phyloP scores from a whole-genome alignment of 2,797 vertebrate species.

The Esox masquinongy region DNA sequence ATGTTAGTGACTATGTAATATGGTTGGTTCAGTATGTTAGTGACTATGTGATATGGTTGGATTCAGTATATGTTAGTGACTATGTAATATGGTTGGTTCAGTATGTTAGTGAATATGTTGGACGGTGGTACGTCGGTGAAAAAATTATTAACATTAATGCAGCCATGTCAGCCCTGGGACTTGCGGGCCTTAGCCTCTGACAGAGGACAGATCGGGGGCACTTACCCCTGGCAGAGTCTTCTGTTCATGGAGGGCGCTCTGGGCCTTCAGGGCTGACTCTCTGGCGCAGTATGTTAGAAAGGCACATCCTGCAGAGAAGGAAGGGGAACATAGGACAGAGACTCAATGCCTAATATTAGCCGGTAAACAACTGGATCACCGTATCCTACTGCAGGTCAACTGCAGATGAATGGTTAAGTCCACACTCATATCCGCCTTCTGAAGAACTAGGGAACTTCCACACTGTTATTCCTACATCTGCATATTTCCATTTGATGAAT shows the following conservation, averaged over 20 bases:
- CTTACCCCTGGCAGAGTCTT: constrained; percentile 86
- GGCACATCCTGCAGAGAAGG: constrained; percentile 77
- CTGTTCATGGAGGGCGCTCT: constrained; percentile 85
- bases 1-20: neutral
- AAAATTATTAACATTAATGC: constrained; percentile 36
- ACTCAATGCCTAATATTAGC: neutral
- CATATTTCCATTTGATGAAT: constrained; percentile 41
- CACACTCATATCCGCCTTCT: constrained; percentile 22
- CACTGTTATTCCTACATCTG: constrained; percentile 13
- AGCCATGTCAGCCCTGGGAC: constrained; percentile 38
- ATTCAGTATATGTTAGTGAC: neutral
- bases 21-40: neutral
- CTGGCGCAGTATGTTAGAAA: constrained; percentile 87
- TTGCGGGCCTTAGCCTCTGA: constrained; percentile 56
- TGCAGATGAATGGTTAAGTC: constrained; percentile 6
- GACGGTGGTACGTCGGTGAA: constrained; percentile 38
- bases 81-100: neutral
- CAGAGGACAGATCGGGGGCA: constrained; percentile 64
- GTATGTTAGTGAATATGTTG: constrained; percentile 9
- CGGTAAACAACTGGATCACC: neutral
- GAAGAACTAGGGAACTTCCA: neutral
- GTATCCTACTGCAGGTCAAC: neutral
- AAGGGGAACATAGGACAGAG: constrained; percentile 37
- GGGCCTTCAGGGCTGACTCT: constrained; percentile 85
- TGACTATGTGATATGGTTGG: neutral